Evolutionary conservation across 2,113 vertebrate genomes (phyloP), one percentile per base, ranked within the genome.

Genomic region (Anhinga anhinga): DNA sequence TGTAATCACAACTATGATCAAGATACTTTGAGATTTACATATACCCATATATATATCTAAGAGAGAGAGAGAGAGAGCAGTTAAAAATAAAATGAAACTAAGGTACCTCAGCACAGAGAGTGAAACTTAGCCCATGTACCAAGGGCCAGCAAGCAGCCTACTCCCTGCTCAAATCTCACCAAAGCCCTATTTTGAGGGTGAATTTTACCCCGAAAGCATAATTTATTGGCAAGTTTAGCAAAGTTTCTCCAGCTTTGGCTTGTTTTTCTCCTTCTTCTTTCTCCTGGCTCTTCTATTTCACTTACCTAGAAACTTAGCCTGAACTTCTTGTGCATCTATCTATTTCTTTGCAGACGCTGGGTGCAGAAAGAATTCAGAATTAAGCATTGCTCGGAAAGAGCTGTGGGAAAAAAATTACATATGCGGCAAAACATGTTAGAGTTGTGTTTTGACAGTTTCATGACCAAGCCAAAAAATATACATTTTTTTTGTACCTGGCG

Each of bases 1-100:
- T 79, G 78, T 96, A 98, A 97, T 98, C 97, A 98, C 97, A 98
- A 95, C 96, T 94, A 55, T 85, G 96, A 98, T 96, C 94, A 80
- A 97, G 97, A 94, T 96, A 92, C 89, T 94, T 95, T 88, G 94
- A 92, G 86, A 97, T 97, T 97, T 97, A 65, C 80, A 82, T 88
- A 80, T 16, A 47, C 82, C 78, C 78, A 86, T 15, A 49, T 36
- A 26, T 53, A 15, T 30, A 15, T 30, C 13, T 23, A 8, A 22
- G 36, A 10, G 45, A 15, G 27, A 34, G 25, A 18, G 32, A 56
- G 40, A 62, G 32, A 16, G 21, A 14, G 21, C 15, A 34, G 62
- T 70, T 58, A 76, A 95, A 87, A 93, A 62, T 79, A 87, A 93
- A 86, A 86, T 44, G 49, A 87, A 93, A 49, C 42, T 11, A 52